Percentiles rank a stretch among this genome's conserved stretches.
Evolutionary conservation across 2,888 invertebrate species (phyloP).

Genomic region (Oegoconia quadripuncta): DNA sequence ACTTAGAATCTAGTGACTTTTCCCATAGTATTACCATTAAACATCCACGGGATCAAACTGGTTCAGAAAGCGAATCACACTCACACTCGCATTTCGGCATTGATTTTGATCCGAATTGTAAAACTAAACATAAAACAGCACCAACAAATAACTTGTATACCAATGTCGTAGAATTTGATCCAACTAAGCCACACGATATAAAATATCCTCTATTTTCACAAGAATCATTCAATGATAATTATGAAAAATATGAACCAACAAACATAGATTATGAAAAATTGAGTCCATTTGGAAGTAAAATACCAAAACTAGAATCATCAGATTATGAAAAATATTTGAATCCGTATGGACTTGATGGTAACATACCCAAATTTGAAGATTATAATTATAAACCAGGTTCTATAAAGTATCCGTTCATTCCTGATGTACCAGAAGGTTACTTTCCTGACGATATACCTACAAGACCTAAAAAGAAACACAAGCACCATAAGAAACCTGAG

Average conservation of each 20-base stretch:
- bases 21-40: conserved; percentile 62
- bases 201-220: conserved; percentile 44
- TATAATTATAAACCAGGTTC: conserved; percentile 4
- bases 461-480: conserved; percentile 56
- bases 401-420: conserved; percentile 39
- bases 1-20: conserved; percentile 61
- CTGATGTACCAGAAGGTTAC: conserved; percentile 50
- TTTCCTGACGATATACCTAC: conserved; percentile 50
- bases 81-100: conserved; percentile 59
- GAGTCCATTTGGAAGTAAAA: conserved; percentile 46
- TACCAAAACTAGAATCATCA: conserved; percentile 48
- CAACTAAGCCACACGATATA: conserved; percentile 31
- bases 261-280: conserved; percentile 54
- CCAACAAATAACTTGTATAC: conserved; percentile 36
- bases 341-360: conserved; percentile 28
- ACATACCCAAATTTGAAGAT: conserved; percentile 41
- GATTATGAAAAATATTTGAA: conserved; percentile 20
- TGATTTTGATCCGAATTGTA: conserved; percentile 59
- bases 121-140: conserved; percentile 54
- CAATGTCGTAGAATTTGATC: conserved; percentile 45
- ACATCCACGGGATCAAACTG: conserved; percentile 53
- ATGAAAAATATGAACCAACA: conserved; percentile 53
- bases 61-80: conserved; percentile 43
- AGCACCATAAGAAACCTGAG: conserved; percentile 52
- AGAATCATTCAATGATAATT: conserved; percentile 46